Conservation (phyloP, 2,888 invertebrate genomes). For the Campoplex nolae region DNA sequence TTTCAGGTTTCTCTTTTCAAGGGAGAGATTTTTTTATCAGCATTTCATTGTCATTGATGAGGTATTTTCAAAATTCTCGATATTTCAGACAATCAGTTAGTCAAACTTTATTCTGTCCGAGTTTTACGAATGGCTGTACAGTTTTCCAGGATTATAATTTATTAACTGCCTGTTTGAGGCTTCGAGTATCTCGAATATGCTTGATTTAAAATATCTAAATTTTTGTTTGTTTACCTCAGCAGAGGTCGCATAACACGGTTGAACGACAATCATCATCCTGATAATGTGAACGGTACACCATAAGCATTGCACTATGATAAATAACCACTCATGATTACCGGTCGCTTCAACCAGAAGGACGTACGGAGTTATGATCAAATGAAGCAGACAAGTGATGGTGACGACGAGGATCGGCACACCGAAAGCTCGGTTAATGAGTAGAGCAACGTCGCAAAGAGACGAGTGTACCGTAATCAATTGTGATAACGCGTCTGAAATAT, state of each 20-base stretch:
- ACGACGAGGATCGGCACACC: conserved; percentile 86
- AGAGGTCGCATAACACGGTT: conserved; percentile 87
- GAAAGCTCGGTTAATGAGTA: conserved; percentile 86
- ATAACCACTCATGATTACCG: conserved; percentile 85
- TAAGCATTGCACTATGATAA: conserved; percentile 86
- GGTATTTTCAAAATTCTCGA: too few relatives aligned
- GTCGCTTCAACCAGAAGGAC: conserved; percentile 87
- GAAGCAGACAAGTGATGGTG: conserved; percentile 86
- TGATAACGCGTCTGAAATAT: conserved; percentile 83
- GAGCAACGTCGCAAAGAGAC: conserved; percentile 86
- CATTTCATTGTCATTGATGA: too few relatives aligned
- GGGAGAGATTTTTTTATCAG: too few relatives aligned
- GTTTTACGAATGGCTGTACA: neutral
- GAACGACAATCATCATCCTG: conserved; percentile 86
- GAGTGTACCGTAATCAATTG: conserved; percentile 86
- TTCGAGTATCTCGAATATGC: neutral
- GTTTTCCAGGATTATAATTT: conserved; percentile 78
- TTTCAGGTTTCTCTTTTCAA: too few relatives aligned
- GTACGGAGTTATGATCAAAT: conserved; percentile 88
- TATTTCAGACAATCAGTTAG: too few relatives aligned
- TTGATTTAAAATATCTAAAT: neutral
- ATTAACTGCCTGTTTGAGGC: neutral
- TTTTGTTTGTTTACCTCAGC: conserved; percentile 83
- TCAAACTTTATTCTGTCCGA: too few relatives aligned
- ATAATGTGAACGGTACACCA: conserved; percentile 87